Percentiles rank a stretch among this genome's conserved stretches.
These are phyloP conservation scores for Corvus moneduloides DNA, from an alignment of 2,113 vertebrate genomes.

Conservation along the genomic window DNA sequence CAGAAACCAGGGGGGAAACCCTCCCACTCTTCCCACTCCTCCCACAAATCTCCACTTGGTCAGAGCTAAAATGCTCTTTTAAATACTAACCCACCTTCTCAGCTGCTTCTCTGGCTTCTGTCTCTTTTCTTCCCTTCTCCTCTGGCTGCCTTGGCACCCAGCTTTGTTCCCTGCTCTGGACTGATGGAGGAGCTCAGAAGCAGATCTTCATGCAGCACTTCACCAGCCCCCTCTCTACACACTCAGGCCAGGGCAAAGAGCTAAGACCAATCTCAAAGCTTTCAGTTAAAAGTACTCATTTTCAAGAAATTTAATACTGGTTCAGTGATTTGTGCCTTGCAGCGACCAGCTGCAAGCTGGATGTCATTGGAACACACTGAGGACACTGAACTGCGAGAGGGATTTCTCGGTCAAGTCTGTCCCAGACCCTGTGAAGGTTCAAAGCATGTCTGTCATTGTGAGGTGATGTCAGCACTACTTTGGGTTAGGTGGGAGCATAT, in stretches of 20 bases:
- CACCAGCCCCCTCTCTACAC: background rate
- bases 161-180: background rate
- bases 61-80: background rate
- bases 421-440: background rate
- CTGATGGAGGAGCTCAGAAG: background rate
- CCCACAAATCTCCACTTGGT: background rate
- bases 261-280: background rate
- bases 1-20: background rate
- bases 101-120: background rate
- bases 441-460: rapidly evolving
- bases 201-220: background rate
- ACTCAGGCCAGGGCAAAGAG: background rate
- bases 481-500: background rate
- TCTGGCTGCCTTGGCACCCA: background rate
- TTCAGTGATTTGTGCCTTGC: background rate
- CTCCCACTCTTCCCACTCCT: too few relatives aligned
- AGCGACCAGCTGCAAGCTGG: background rate
- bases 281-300: background rate
- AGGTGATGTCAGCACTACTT: background rate
- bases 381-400: background rate
- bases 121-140: background rate
- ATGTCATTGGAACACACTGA: background rate
- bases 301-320: background rate
- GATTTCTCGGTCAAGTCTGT: background rate
- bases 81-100: background rate